Base-by-base conservation (phyloP, 2,888 invertebrate genomes). In the Halictus quadricinctus region DNA sequence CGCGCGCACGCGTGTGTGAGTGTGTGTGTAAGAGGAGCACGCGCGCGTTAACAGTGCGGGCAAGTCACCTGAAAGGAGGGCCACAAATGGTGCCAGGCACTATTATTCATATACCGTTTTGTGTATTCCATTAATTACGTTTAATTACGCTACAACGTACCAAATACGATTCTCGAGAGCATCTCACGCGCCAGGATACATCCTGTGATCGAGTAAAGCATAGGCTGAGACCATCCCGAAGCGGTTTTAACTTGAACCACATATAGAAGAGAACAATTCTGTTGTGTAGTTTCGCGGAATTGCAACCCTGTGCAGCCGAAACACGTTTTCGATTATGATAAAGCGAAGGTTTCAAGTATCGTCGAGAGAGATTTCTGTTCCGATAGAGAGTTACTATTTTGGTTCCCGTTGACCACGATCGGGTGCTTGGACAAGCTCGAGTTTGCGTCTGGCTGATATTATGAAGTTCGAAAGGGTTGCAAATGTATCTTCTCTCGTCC, bases 71-170 rank as follows among this genome's bases (percentile, higher is more conserved):
- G 88, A 91, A 93, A 93, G 92, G 92, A 94, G 94, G 94, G 94
- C 94, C 94, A 94, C 94, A 93, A 94, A 93, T 91, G 94, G 94
- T 94, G 94, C 94, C 94, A 94, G 94, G 94, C 94, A 94, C 94
- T 94, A 94, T 94, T 93, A 93, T 93, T 93, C 90, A 93, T 93
- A 94, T 94, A 94, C 93, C 93, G 79, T 84, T 79, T 93, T n/a
- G 94, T 92, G 93, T 94, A 92, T 91, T 93, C 92, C 91, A 92
- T 91, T 89, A 87, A 86, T 85, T 76, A 90, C 64, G 86, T 88
- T 69, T 88, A 89, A 87, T 90, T 88, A 84, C 85, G 88, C 81
- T 91, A 69, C 36, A 84, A 89, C 87, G 88, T 90, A 90, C 87
- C 87, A 87, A 89, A 90, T 90, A 90, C 88, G 87, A 89, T 87